Evolutionary conservation across 2,113 vertebrate genomes (phyloP).

Genomic region (Castor canadensis): DNA sequence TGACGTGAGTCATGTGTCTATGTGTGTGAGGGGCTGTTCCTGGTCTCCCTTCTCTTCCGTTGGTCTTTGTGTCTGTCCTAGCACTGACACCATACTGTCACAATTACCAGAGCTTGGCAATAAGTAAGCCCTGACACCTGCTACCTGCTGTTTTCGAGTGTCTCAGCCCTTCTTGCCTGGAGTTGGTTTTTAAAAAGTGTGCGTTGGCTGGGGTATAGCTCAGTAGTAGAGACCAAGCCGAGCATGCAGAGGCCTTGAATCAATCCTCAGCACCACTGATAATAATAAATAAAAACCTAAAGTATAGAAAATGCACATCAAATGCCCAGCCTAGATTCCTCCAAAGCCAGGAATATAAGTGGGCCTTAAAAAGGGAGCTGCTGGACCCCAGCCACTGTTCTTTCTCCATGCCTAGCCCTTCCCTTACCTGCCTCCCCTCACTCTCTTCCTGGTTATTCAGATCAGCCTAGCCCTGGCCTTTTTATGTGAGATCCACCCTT

Average conservation of each 20-base stretch:
- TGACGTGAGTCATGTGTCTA: not conserved
- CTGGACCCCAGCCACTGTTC: accelerated
- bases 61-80: not conserved
- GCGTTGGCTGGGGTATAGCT: not conserved
- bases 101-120: not conserved
- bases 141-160: not conserved
- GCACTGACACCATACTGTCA: accelerated
- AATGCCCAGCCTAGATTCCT: not conserved
- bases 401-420: not conserved
- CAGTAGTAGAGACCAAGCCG: not conserved
- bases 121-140: not conserved
- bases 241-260: not conserved
- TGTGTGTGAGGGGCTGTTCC: not conserved
- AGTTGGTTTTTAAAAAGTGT: not conserved
- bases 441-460: not conserved
- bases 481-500: not conserved
- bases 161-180: not conserved
- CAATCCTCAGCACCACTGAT: not conserved
- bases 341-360: not conserved
- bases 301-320: no score
- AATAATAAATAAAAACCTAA: not conserved
- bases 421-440: not conserved
- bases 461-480: no score
- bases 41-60: not conserved
- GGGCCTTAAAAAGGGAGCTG: not conserved